Percentiles rank a stretch among this genome's conserved stretches.
phyloP scores from a whole-genome alignment of 2,888 invertebrate species.

The Unio pictorum region DNA sequence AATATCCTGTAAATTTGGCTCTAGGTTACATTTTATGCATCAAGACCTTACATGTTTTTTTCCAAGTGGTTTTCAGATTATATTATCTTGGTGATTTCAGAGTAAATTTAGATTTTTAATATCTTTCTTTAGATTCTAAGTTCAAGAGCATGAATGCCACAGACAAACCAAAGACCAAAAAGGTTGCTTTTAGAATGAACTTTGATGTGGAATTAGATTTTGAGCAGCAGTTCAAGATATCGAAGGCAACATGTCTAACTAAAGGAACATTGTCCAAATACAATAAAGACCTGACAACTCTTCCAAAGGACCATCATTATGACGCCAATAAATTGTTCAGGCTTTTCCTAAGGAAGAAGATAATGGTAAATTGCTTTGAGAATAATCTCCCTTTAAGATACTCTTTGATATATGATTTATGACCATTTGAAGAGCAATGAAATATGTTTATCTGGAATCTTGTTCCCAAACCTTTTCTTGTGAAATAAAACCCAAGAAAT shows the following conservation, averaged over 20 bases:
- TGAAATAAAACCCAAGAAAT: no score
- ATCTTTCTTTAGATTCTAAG: slow-evolving; percentile 13
- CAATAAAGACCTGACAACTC: slow-evolving; percentile 58
- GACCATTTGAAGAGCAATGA: no score
- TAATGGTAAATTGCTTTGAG: slow-evolving; percentile 51
- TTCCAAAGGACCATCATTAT: slow-evolving; percentile 67
- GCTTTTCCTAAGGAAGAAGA: slow-evolving; percentile 54
- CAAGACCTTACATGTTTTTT: no score
- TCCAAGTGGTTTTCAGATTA: no score
- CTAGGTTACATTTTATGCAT: no score
- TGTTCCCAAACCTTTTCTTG: no score
- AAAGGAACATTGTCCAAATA: slow-evolving; percentile 63
- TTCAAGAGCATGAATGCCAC: background rate
- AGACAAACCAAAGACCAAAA: slow-evolving; percentile 35
- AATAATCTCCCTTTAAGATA: background rate
- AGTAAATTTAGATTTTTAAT: background rate
- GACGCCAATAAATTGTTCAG: slow-evolving; percentile 61
- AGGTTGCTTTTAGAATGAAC: slow-evolving; percentile 60
- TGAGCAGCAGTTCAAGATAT: slow-evolving; percentile 48
- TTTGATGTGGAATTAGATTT: slow-evolving; percentile 65
- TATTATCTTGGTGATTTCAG: no score
- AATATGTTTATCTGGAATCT: no score
- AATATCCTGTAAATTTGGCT: no score
- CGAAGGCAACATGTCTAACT: slow-evolving; percentile 61
- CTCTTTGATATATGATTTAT: no score